Conservation (phyloP, 2,888 invertebrate genomes). For the Eupithecia centaureata region DNA sequence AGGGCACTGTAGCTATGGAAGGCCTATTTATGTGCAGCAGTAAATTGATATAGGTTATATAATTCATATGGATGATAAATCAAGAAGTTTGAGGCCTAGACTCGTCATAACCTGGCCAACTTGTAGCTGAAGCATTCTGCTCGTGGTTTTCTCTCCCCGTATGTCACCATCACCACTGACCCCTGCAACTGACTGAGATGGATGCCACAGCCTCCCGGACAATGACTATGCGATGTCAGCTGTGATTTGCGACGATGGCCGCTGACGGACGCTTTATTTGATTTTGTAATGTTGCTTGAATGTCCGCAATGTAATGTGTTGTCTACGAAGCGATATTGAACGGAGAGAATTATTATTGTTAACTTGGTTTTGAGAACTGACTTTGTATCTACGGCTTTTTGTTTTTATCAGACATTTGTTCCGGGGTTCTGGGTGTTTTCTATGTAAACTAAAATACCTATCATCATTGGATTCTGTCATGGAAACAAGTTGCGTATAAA, state of each 20-base stretch:
- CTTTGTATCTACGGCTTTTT: no score
- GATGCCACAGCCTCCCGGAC: constrained; percentile 51
- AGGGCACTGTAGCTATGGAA: no score
- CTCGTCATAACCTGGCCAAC: no score
- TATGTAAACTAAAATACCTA: no score
- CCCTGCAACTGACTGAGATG: constrained; percentile 68
- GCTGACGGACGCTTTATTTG: constrained; percentile 30
- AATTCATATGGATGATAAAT: no score
- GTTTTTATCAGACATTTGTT: no score
- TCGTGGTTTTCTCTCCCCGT: neutral
- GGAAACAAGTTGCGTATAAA: no score
- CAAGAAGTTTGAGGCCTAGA: no score
- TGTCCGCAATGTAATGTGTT: neutral
- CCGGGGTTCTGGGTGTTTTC: no score
- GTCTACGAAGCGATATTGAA: neutral
- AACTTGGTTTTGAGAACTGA: neutral
- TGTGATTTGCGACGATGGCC: constrained; percentile 37
- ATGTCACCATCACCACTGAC: constrained; percentile 32
- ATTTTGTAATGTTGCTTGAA: constrained; percentile 15
- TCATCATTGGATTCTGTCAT: no score
- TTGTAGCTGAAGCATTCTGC: neutral
- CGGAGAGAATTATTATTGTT: neutral
- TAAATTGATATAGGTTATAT: no score
- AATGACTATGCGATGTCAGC: constrained; percentile 41
- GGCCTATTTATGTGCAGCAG: no score